These are phyloP conservation scores for Scaptomyza cyrtandrae DNA, from an alignment of 2,888 invertebrate species.

Conservation along the genomic window DNA sequence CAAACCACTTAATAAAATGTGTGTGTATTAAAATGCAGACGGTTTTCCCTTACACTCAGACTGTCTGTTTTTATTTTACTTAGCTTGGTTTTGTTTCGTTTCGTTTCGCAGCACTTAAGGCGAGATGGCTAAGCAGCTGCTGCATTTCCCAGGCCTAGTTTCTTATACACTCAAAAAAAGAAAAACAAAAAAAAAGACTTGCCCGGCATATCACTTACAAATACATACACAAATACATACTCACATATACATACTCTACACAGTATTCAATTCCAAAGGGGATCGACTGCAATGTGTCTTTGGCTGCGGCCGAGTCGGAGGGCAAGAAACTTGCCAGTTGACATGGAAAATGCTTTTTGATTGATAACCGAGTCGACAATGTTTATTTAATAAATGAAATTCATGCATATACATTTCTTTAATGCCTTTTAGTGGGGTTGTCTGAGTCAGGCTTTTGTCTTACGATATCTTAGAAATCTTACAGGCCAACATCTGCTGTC, in stretches of 20 bases:
- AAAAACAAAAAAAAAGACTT: conserved; percentile 29
- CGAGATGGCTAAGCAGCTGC: conserved; percentile 55
- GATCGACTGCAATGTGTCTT: conserved; percentile 29
- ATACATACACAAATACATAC: conserved; percentile 31
- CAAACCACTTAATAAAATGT: conserved; percentile 4
- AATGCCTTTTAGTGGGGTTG: neutral
- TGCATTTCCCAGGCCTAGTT: conserved; percentile 70
- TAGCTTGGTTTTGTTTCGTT: conserved; percentile 40
- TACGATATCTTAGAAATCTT: neutral
- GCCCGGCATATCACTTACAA: conserved; percentile 53
- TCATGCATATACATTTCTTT: conserved; percentile 47
- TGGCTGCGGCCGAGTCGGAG: conserved; percentile 11
- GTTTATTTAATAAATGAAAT: conserved; percentile 70
- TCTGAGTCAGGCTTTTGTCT: conserved; percentile 47
- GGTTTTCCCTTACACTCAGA: conserved; percentile 10
- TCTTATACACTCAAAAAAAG: neutral
- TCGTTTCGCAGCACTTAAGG: conserved; percentile 65
- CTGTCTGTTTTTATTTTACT: conserved; percentile 43
- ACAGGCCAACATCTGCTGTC: conserved; percentile 17
- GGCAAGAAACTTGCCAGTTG: conserved; percentile 45
- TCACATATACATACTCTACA: neutral
- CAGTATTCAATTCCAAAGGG: conserved; percentile 4
- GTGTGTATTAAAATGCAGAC: conserved; percentile 70
- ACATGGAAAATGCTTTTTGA: conserved; percentile 67
- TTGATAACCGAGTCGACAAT: conserved; percentile 67